Percentiles rank a stretch among this genome's conserved stretches.
Conservation (phyloP, 1,140 invertebrate genomes). For the Ceratitis capitata region DNA sequence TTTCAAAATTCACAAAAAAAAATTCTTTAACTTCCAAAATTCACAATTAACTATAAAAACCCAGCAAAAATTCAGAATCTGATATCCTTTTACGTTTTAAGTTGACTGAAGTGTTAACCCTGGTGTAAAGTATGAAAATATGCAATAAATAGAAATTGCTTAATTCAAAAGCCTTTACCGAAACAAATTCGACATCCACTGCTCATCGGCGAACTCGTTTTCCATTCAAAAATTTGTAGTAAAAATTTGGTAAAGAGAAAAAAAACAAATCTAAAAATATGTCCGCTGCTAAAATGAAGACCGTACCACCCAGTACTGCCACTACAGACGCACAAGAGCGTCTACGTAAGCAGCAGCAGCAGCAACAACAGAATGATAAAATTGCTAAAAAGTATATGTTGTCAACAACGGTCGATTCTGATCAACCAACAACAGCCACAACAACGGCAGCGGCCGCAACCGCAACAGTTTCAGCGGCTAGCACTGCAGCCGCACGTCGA, state of each 20-base stretch:
- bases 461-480: not conserved
- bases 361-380: constrained; percentile 15
- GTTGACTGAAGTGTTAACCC: not conserved
- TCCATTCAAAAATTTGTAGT: not conserved
- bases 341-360: constrained; percentile 28
- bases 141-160: not conserved
- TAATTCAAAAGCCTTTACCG: not conserved
- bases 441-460: not conserved
- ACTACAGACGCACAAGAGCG: constrained; percentile 39
- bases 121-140: not conserved
- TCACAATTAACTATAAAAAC: not conserved
- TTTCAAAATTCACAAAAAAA: not conserved
- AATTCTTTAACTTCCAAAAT: not conserved
- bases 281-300: constrained; percentile 46
- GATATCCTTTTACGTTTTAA: not conserved
- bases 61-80: not conserved
- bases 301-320: constrained; percentile 42
- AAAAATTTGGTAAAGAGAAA: not conserved
- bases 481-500: not conserved
- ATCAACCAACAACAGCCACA: too few species aligned
- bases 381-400: constrained; percentile 44
- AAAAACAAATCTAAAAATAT: not conserved
- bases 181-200: not conserved
- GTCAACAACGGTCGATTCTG: constrained; percentile 36
- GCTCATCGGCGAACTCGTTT: not conserved